Evolutionary conservation across 2,113 vertebrate species (phyloP).

Genomic region (Hymenochirus boettgeri): DNA sequence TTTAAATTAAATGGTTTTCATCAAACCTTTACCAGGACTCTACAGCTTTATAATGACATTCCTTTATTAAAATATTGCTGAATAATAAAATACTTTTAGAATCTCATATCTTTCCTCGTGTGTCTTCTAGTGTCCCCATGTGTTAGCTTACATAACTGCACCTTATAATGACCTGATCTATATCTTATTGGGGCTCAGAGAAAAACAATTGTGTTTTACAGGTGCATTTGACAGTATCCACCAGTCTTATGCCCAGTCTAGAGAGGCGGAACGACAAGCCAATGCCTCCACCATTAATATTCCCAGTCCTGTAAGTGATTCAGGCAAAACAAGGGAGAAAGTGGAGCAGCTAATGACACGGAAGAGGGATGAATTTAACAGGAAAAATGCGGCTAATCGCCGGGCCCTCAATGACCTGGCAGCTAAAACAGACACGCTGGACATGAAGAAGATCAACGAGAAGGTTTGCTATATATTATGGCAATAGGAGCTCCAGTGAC

Average conservation of each 20-base stretch:
- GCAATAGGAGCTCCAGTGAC: too few relatives aligned
- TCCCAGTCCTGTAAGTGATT: slow-evolving; percentile 76
- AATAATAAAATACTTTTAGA: too few relatives aligned
- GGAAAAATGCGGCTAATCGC: slow-evolving; percentile 80
- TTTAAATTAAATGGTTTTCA: too few relatives aligned
- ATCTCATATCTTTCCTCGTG: too few relatives aligned
- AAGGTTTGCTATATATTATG: slow-evolving; percentile 74
- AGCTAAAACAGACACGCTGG: slow-evolving; percentile 55
- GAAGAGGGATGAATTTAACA: slow-evolving; percentile 77
- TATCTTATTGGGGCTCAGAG: too few relatives aligned
- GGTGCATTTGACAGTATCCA: slow-evolving; percentile 91
- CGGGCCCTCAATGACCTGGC: slow-evolving; percentile 71
- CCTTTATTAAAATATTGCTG: too few relatives aligned
- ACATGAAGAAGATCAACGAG: slow-evolving; percentile 80
- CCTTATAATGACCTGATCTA: too few relatives aligned
- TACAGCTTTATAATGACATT: too few relatives aligned
- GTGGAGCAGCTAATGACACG: slow-evolving; percentile 69
- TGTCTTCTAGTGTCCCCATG: too few relatives aligned
- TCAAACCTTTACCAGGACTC: too few relatives aligned
- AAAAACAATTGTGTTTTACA: slow-evolving; percentile 51
- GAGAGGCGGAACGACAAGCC: slow-evolving; percentile 70
- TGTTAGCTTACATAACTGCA: too few relatives aligned
- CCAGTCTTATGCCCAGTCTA: slow-evolving; percentile 72
- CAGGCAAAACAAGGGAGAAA: slow-evolving; percentile 65
- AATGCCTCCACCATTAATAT: slow-evolving; percentile 65